These are phyloP conservation scores for Garrulus glandarius DNA, from an alignment of 2,797 vertebrate species.

Conservation along the genomic window DNA sequence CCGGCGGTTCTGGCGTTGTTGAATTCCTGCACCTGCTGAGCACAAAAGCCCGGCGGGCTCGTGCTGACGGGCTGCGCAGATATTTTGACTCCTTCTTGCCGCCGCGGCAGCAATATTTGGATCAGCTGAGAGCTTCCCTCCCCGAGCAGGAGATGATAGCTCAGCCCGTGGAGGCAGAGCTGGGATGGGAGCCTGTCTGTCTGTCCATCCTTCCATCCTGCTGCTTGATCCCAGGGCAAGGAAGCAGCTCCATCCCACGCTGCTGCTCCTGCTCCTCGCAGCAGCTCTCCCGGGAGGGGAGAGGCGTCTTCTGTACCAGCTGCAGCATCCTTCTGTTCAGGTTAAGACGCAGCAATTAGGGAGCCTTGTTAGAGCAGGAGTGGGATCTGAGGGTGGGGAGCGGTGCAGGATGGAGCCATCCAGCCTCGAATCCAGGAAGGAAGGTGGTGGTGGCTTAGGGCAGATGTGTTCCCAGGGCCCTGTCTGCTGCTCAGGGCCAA, in stretches of 20 bases:
- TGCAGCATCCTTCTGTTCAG: not conserved
- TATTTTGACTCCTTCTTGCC: slow-evolving; percentile 49
- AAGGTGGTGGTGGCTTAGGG: not conserved
- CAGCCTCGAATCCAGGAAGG: not conserved
- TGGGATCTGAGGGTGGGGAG: not conserved
- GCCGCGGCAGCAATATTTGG: slow-evolving; percentile 23
- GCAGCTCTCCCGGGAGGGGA: not conserved
- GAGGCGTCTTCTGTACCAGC: not conserved
- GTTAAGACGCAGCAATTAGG: slow-evolving; percentile 6
- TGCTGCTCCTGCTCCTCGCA: not conserved
- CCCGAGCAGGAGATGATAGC: not conserved
- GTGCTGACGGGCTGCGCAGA: slow-evolving; percentile 9
- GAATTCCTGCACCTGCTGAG: slow-evolving; percentile 2
- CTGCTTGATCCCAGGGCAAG: not conserved
- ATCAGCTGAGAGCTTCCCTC: not conserved
- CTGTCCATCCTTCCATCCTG: not conserved
- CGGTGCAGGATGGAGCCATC: rapidly evolving
- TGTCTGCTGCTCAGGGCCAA: not conserved
- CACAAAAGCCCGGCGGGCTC: not conserved
- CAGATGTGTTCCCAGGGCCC: not conserved
- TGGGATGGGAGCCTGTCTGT: not conserved
- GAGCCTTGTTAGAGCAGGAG: slow-evolving; percentile 17
- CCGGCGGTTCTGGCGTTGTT: not conserved
- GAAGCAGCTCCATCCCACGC: not conserved
- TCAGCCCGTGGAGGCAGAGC: not conserved